phyloP scores from a whole-genome alignment of 2,113 vertebrate species.

The Columba livia region DNA sequence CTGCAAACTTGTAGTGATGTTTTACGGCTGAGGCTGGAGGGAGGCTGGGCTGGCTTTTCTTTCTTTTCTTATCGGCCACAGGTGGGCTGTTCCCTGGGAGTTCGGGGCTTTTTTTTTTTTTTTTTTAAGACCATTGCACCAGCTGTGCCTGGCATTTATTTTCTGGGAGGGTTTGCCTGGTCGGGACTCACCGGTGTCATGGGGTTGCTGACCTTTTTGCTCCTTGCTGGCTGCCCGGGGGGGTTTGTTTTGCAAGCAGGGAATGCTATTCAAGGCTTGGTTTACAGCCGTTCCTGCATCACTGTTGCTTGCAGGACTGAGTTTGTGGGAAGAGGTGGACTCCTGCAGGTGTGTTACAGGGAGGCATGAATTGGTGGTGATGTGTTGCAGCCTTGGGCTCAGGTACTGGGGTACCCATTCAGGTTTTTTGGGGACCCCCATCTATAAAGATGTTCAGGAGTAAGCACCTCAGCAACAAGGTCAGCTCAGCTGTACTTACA shows the following conservation, averaged over 20 bases:
- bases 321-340: not conserved
- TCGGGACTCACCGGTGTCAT: fast-evolving
- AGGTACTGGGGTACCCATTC: not conserved
- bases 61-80: fast-evolving
- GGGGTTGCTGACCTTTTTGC: not conserved
- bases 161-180: not conserved
- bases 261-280: not conserved
- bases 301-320: fast-evolving
- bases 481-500: not conserved
- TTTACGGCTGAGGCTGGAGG: not conserved
- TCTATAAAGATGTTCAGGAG: not conserved
- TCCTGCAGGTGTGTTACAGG: fast-evolving
- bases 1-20: fast-evolving
- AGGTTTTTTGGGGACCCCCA: not conserved
- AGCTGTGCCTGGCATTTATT: not conserved
- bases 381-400: not conserved
- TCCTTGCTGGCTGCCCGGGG: not conserved
- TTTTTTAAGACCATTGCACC: fast-evolving
- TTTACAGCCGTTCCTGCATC: not conserved
- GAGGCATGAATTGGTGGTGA: fast-evolving
- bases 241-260: not conserved
- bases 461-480: fast-evolving
- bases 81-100: not conserved
- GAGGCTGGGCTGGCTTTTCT: not conserved
- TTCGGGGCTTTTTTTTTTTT: not conserved